A percentile compares a stretch with the other conserved stretches of the same genome.
Evolutionary conservation across 2,113 vertebrate species (phyloP).

Genomic region (Brachypodius melanocephalos): DNA sequence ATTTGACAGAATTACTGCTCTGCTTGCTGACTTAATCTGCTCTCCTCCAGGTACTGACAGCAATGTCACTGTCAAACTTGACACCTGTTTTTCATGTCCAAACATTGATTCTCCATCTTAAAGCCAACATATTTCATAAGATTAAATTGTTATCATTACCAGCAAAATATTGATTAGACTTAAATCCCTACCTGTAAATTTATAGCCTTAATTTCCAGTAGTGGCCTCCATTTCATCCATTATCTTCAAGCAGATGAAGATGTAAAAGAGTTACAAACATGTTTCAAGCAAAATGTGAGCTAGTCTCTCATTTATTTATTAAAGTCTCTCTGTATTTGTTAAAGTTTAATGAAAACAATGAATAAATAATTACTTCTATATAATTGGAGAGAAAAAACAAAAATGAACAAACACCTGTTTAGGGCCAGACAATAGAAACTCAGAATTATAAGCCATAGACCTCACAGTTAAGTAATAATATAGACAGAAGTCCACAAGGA

Average conservation of each 20-base stretch:
- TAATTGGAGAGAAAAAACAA: neutral
- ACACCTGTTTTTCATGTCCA: slow-evolving; percentile 71
- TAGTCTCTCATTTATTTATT: neutral
- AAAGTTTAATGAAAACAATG: slow-evolving; percentile 13
- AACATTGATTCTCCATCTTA: slow-evolving; percentile 67
- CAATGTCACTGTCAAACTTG: slow-evolving; percentile 59
- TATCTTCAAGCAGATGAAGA: slow-evolving; percentile 61
- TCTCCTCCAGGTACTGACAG: slow-evolving; percentile 41
- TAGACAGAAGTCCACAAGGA: neutral
- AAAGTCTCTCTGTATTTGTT: neutral
- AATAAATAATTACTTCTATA: neutral
- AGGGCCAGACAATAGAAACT: neutral
- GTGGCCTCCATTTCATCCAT: slow-evolving; percentile 30
- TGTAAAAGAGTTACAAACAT: slow-evolving; percentile 47
- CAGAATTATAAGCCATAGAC: neutral
- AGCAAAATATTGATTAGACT: slow-evolving; percentile 75
- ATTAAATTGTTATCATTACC: slow-evolving; percentile 70
- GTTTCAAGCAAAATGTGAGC: slow-evolving; percentile 42
- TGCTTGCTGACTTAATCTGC: slow-evolving; percentile 48
- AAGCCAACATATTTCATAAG: slow-evolving; percentile 57
- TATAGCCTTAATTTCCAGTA: slow-evolving; percentile 73
- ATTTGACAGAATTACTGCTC: slow-evolving; percentile 59
- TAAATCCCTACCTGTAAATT: slow-evolving; percentile 68
- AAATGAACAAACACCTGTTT: neutral
- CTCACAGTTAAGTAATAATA: neutral